phyloP scores from a whole-genome alignment of 2,113 vertebrate species.

The Eretmochelys imbricata region DNA sequence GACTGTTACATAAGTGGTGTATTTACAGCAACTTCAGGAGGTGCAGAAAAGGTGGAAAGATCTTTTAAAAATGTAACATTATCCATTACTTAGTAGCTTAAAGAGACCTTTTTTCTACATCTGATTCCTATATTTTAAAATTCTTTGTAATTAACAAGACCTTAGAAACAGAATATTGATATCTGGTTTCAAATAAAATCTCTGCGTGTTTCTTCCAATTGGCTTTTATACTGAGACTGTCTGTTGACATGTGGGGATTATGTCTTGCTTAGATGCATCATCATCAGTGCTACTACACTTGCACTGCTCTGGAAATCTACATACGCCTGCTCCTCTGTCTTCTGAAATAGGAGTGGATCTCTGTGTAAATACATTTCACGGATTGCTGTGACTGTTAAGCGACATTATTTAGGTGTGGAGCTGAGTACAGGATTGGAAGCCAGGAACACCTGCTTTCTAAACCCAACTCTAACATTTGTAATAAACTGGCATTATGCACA shows the following conservation, averaged over 20 bases:
- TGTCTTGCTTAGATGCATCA: neutral
- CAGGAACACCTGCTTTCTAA: neutral
- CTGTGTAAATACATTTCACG: neutral
- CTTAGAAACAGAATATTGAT: neutral
- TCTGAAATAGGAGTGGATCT: neutral
- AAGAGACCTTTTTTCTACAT: neutral
- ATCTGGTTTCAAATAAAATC: neutral
- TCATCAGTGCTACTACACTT: neutral
- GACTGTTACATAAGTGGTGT: neutral
- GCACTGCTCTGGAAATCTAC: neutral
- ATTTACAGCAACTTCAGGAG: neutral
- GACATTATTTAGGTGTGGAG: neutral
- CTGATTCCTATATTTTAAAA: neutral
- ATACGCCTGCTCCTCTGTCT: neutral
- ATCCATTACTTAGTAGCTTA: neutral
- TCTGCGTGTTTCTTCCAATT: neutral
- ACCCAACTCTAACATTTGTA: neutral
- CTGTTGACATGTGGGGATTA: rapidly evolving
- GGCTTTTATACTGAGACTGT: neutral
- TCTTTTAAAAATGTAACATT: neutral
- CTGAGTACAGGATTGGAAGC: neutral
- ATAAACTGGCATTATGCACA: neutral
- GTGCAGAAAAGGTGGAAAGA: neutral
- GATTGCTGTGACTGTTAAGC: neutral
- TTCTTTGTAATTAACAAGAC: neutral